Evolutionary conservation across 2,113 vertebrate genomes (phyloP), one percentile per base, ranked within the genome.

Genomic region (Malurus elegans): DNA sequence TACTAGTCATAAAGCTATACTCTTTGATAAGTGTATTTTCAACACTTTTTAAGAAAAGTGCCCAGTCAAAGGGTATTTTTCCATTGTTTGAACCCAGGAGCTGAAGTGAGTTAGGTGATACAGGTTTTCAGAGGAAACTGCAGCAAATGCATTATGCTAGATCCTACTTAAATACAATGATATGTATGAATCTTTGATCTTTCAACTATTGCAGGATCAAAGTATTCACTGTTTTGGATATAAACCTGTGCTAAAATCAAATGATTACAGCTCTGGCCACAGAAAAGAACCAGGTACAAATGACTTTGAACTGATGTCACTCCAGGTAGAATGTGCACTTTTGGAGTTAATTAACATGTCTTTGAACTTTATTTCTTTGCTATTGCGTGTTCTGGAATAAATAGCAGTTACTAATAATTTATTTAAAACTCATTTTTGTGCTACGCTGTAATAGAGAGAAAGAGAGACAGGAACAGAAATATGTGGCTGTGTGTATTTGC

Each of bases 181-280:
- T 95, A 95, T 1, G 2, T 95, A 86, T 57, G 31, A 95, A 97
- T 95, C 95, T 98, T 97, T 97, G 94, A 98, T 98, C 94, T 97
- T 94, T 56, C 76, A 92, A 91, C 91, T 96, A 93, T 21, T 82
- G 25, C 24, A 28, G 57, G 95, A 98, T 97, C 94, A 97, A 98
- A 97, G 93, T 88, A 87, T 95, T 94, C 70, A 83, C 76, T 97
- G 47, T 95, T 97, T 95, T 95, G 62, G 76, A 79, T 92, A 94
- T 81, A 95, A 96, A 97, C 95, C 79, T 94, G 44, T 95, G 56
- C 67, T 97, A 87, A 97, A 96, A 97, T 93, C 79, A 97, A 74
- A 92, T 96, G 96, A 95, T 97, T 97, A 95, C 90, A 89, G 28
- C 28, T 92, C 90, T 94, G 93, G 80, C 79, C 73, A 94, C 23